Conservation (phyloP, 1,140 invertebrate species). For the Bemisia tabaci region DNA sequence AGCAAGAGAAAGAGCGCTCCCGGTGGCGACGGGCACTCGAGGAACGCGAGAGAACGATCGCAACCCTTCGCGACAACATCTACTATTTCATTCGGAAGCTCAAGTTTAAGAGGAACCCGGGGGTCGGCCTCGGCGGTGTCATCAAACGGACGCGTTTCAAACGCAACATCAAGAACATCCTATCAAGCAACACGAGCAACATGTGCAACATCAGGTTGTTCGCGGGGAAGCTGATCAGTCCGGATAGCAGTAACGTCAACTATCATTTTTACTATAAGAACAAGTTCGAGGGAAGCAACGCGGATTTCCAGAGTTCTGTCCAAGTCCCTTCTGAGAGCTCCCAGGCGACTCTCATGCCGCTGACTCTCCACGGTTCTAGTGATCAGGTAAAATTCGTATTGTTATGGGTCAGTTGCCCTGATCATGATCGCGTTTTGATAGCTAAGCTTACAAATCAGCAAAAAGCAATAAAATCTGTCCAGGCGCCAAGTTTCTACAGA, state of each 20-base stretch:
- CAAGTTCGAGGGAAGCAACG: too few species aligned
- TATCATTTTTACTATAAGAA: neutral
- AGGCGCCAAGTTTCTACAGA: too few species aligned
- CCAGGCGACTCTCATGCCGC: too few species aligned
- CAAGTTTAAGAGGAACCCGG: neutral
- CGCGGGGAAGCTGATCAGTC: neutral
- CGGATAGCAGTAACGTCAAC: neutral
- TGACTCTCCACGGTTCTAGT: too few species aligned
- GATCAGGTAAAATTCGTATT: too few species aligned
- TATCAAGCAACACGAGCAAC: neutral
- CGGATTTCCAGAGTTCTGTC: too few species aligned
- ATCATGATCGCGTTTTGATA: too few species aligned
- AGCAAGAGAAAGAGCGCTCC: neutral
- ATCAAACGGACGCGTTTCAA: neutral
- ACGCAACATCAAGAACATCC: neutral
- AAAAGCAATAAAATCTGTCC: too few species aligned
- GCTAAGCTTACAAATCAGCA: too few species aligned
- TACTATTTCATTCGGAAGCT: neutral
- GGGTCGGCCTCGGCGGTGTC: neutral
- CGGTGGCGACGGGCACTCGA: neutral
- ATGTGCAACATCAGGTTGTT: neutral
- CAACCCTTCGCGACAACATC: neutral
- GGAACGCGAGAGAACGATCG: neutral
- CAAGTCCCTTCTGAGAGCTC: too few species aligned
- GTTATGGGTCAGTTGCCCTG: too few species aligned